A percentile compares a stretch with the other conserved stretches of the same genome.
phyloP scores from a whole-genome alignment of 2,888 invertebrate genomes.

The Cantharis lateralis region DNA sequence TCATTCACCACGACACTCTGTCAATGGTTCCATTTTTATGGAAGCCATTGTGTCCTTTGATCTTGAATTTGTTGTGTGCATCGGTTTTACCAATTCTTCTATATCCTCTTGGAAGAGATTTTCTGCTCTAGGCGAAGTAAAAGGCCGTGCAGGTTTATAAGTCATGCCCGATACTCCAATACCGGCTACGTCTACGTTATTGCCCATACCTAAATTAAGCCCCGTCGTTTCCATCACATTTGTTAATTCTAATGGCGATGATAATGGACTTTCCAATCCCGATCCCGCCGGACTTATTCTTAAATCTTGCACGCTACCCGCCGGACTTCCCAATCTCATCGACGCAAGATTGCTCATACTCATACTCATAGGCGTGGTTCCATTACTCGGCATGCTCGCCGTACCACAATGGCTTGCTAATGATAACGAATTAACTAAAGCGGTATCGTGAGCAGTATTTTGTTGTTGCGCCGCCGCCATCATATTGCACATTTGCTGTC shows the following conservation, averaged over 20 bases:
- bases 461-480: conserved; percentile 69
- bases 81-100: conserved; percentile 67
- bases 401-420: conserved; percentile 52
- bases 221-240: conserved; percentile 59
- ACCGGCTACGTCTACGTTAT: conserved; percentile 60
- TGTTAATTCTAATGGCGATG: conserved; percentile 65
- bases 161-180: conserved; percentile 67
- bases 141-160: conserved; percentile 66
- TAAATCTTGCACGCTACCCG: conserved; percentile 56
- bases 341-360: conserved; percentile 51
- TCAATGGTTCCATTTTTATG: conserved; percentile 74
- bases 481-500: conserved; percentile 87
- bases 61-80: conserved; percentile 56
- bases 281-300: conserved; percentile 58
- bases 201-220: conserved; percentile 52
- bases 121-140: conserved; percentile 65
- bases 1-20: conserved; percentile 69
- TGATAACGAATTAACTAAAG: conserved; percentile 54
- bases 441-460: conserved; percentile 58
- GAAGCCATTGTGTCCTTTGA: conserved; percentile 62
- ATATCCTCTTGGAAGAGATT: conserved; percentile 68
- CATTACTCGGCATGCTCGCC: conserved; percentile 48
- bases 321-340: conserved; percentile 56
- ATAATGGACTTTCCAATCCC: conserved; percentile 62
- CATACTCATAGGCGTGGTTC: conserved; percentile 51